These are phyloP conservation scores for Adoxophyes honmai DNA, from an alignment of 1,140 invertebrate genomes.

Conservation along the genomic window DNA sequence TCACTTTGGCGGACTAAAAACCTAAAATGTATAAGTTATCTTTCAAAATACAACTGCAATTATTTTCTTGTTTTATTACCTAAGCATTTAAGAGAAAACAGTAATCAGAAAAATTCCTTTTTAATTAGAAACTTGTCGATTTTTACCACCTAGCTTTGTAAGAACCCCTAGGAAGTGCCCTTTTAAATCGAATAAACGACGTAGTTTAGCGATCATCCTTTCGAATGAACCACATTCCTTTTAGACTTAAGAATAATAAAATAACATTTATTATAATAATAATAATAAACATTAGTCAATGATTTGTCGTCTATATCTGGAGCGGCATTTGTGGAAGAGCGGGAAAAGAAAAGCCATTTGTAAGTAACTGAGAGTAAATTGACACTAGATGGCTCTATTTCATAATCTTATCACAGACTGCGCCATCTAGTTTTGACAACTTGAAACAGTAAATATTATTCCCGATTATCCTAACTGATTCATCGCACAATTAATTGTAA, in stretches of 20 bases:
- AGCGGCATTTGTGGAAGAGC: background rate
- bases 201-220: conserved; percentile 35
- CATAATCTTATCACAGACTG: background rate
- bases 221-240: conserved; percentile 65
- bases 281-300: background rate
- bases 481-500: background rate
- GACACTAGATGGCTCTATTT: background rate
- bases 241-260: conserved; percentile 57
- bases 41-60: no score
- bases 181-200: conserved; percentile 46
- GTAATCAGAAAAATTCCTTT: no score
- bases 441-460: background rate
- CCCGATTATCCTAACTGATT: background rate
- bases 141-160: conserved; percentile 31
- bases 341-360: no score
- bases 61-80: no score
- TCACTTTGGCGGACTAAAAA: no score
- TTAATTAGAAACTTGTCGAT: conserved; percentile 12
- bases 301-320: no score
- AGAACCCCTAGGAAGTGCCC: conserved; percentile 64
- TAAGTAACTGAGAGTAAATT: no score
- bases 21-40: no score
- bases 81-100: no score
- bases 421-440: background rate
- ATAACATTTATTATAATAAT: conserved; percentile 22